Base-by-base conservation (phyloP, 2,888 invertebrate species). In the Leptinotarsa tumamoca region DNA sequence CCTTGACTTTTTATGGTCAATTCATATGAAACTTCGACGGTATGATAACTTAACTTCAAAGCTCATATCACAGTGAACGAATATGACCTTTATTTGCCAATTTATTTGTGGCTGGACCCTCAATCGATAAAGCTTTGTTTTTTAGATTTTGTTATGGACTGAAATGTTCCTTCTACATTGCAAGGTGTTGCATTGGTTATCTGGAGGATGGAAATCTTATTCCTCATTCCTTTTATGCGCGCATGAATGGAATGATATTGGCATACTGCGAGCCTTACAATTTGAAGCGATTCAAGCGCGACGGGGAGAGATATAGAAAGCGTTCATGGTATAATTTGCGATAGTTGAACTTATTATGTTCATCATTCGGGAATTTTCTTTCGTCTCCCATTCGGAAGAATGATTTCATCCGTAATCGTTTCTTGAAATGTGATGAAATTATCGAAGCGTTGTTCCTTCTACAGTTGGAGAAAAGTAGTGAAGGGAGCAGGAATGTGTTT, bases 341-440 rank as follows among this genome's bases (percentile, higher is more conserved):
- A 63, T 18, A 63, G 63, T 63, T 63, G 63, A 43, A 63, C 43
- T 63, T 27, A 63, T 63, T n/a, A 33, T 43, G 43, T 63, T n/a
- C 43, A 63, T 63, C 43, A 33, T 63, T 43, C 33, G 18, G 17
- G 63, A 33, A 63, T 17, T 63, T 63, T 43, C 27, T 14, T n/a
- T 0, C 43, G 10, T 7, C 63, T 33, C 17, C 58, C 0, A n/a
- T 33, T 63, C n/a, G 17, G 18, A 43, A 15, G 17, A 43, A 14
- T 33, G 4, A 43, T 63, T 63, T 33, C 17, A n/a, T 17, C 15
- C 63, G 63, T 43, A n/a, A 23, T 63, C 63, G 33, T 43, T 61
- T 61, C 63, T 3, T 17, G n/a, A 33, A 43, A 10, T 63, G 43
- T 43, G 17, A 27, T 33, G 63, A 63, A 63, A 63, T 63, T 63